Conservation (phyloP, 2,888 invertebrate species). For the Orgyia antiqua region DNA sequence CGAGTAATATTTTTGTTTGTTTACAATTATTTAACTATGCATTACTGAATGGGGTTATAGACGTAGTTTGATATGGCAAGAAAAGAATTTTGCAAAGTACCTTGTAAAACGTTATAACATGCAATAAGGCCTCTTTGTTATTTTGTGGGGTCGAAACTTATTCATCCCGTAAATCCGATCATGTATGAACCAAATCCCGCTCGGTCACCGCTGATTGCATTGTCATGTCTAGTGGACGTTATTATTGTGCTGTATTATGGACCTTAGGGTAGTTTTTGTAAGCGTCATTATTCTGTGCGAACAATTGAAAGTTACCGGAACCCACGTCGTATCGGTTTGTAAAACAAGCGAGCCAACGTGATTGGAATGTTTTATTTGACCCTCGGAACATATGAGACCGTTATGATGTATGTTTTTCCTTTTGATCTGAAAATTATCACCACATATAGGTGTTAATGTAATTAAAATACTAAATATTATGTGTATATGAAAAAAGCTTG, state of each 20-base stretch:
- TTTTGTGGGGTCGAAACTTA: slow-evolving; percentile 77
- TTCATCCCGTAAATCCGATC: slow-evolving; percentile 77
- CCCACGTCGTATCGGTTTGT: slow-evolving; percentile 72
- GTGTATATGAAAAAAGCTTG: neutral
- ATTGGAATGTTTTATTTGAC: slow-evolving; percentile 73
- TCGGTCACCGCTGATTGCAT: slow-evolving; percentile 78
- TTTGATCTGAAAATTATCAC: slow-evolving; percentile 60
- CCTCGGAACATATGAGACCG: slow-evolving; percentile 72
- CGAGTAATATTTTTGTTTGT: neutral
- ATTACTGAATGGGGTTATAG: too few relatives aligned
- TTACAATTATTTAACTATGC: too few relatives aligned
- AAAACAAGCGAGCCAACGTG: slow-evolving; percentile 75
- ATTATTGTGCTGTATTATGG: slow-evolving; percentile 18
- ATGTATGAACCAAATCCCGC: slow-evolving; percentile 76
- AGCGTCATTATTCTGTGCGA: slow-evolving; percentile 6
- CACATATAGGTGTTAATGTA: slow-evolving; percentile 39
- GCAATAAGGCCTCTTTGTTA: slow-evolving; percentile 70
- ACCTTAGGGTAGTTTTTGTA: slow-evolving; percentile 17
- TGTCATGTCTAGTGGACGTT: slow-evolving; percentile 68
- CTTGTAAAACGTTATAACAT: slow-evolving; percentile 64
- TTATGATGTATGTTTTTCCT: slow-evolving; percentile 71
- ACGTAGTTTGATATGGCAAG: slow-evolving; percentile 37
- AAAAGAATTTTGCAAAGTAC: slow-evolving; percentile 65
- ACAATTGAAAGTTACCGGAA: slow-evolving; percentile 34
- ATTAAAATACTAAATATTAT: slow-evolving; percentile 27